These are phyloP conservation scores for Dromius quadrimaculatus DNA, from an alignment of 2,888 invertebrate species.

Conservation along the genomic window DNA sequence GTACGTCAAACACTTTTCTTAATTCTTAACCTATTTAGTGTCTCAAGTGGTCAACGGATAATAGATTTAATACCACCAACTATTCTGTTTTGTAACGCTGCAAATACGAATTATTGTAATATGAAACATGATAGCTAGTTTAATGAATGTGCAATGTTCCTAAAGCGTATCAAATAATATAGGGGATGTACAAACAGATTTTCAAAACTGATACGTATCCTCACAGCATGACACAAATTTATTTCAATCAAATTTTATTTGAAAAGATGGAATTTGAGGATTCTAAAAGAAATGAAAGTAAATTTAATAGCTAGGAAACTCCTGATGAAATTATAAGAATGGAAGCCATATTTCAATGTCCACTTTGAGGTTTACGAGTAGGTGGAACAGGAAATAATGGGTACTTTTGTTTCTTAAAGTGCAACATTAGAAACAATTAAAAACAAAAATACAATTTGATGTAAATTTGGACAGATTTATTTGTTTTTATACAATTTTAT, in stretches of 20 bases:
- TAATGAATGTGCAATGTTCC: background rate
- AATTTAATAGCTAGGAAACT: background rate
- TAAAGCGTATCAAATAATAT: conserved; percentile 4
- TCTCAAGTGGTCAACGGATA: conserved; percentile 14
- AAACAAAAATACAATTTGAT: too few relatives aligned
- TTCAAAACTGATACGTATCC: conserved; percentile 24
- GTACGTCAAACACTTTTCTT: background rate
- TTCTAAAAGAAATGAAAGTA: background rate
- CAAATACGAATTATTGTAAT: background rate
- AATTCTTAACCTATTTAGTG: conserved; percentile 29
- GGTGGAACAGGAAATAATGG: conserved; percentile 12
- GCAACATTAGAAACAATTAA: conserved; percentile 22
- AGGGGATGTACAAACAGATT: conserved; percentile 12
- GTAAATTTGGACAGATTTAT: too few relatives aligned
- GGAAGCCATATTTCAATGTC: conserved; percentile 24
- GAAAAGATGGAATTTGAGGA: conserved; percentile 5
- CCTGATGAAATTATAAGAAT: conserved; percentile 26
- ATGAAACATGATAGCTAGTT: conserved; percentile 2
- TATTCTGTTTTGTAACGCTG: background rate
- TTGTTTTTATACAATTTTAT: too few relatives aligned
- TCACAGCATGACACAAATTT: too few relatives aligned
- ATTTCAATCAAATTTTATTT: too few relatives aligned
- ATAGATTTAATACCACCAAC: background rate
- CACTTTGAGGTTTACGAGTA: conserved; percentile 25
- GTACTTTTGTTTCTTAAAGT: conserved; percentile 23